Evolutionary conservation across 2,113 vertebrate species (phyloP), one percentile per base, ranked within the genome.

Genomic region (Opisthocomus hoazin): DNA sequence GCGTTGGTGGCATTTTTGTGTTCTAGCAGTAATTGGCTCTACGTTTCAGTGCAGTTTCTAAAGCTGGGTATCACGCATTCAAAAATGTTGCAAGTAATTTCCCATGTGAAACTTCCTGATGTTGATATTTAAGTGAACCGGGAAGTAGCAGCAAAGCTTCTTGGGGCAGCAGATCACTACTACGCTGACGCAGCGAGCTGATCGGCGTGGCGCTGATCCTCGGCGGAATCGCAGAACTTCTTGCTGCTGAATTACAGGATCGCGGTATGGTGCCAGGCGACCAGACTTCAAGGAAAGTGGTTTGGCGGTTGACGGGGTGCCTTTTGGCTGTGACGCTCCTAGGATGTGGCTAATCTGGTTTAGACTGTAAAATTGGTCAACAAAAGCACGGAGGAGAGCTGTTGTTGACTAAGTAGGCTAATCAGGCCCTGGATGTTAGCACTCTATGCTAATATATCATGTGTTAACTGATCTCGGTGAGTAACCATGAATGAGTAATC

Each of bases 171-270:
- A 84, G 32, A 30, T 50, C 18, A 14, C 17, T 50, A 32, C 16
- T 8, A 0, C 7, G 8, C 34, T 56, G 45, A 21, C 43, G n/a
- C 0, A 45, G 32, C 46, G 19, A 37, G 21, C 5, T 79, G 24
- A 21, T 15, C 30, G 43, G 43, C 16, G 5, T 26, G 19, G 29
- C 17, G 17, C 5, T 18, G 26, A n/a, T 91, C 39, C 0, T 0
- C 23, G 18, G 19, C 9, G 30, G 58, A 76, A 36, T 69, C 53
- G 11, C 23, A 12, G 26, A 36, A 16, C 43, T 66, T 82, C 54
- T 39, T 46, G 14, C 19, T 88, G 46, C 34, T 37, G 17, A 86
- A 54, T 61, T 74, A 32, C 11, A 19, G 60, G 29, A 41, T 39
- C 24, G 41, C 41, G 41, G 41, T 3, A 10, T 12, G 22, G 75